Conservation (phyloP, 2,797 vertebrate genomes). For the Arrhamphus sclerolepis region DNA sequence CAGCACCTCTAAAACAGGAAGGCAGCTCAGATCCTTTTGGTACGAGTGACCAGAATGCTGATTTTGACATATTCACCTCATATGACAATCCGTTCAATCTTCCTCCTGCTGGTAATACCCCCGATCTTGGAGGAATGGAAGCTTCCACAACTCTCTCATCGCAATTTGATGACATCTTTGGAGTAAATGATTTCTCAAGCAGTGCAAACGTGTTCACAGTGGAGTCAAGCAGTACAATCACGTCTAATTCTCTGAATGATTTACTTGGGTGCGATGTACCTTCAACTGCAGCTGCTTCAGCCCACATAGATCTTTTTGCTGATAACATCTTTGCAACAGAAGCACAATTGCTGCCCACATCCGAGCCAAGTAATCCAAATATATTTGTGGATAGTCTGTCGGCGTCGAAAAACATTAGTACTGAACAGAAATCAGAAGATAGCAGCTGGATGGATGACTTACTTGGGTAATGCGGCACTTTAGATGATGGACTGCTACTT, state of each 20-base stretch:
- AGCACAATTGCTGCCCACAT: slow-evolving; percentile 24
- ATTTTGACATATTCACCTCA: slow-evolving; percentile 70
- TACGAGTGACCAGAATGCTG: slow-evolving; percentile 7
- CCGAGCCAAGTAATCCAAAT: slow-evolving; percentile 24
- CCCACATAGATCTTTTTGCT: slow-evolving; percentile 52
- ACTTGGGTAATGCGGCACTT: slow-evolving; percentile 57
- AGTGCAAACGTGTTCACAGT: slow-evolving; percentile 29
- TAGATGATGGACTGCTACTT: neutral
- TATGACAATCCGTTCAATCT: slow-evolving; percentile 41
- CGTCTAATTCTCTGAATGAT: slow-evolving; percentile 43
- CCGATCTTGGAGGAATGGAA: slow-evolving; percentile 30
- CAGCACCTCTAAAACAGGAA: slow-evolving; percentile 4
- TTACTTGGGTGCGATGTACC: slow-evolving; percentile 49
- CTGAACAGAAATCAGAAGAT: slow-evolving; percentile 41
- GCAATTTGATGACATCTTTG: slow-evolving; percentile 66
- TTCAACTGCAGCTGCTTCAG: slow-evolving; percentile 9
- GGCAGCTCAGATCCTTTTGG: slow-evolving; percentile 22
- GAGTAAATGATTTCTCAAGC: slow-evolving; percentile 21
- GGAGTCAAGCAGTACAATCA: slow-evolving; percentile 10
- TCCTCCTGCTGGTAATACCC: slow-evolving; percentile 11
- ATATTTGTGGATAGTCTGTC: slow-evolving; percentile 36
- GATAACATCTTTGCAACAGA: slow-evolving; percentile 60
- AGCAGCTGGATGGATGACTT: slow-evolving; percentile 82
- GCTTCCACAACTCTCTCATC: slow-evolving; percentile 25
- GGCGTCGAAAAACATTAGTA: slow-evolving; percentile 33